Conservation (phyloP, 2,113 vertebrate genomes). For the Henicopernis longicauda region DNA sequence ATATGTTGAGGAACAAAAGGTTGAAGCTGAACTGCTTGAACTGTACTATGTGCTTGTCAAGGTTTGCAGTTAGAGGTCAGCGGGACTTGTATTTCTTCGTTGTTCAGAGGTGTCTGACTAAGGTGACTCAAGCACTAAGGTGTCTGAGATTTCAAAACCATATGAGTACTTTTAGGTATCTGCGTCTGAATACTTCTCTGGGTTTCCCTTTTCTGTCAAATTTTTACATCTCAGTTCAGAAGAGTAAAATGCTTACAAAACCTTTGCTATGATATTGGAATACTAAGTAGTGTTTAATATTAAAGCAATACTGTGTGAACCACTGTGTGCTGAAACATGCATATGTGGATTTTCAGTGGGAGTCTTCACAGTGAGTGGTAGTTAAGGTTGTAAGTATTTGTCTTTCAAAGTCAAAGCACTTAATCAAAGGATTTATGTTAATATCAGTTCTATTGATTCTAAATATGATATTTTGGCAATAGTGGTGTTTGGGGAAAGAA, state of each 20-base stretch:
- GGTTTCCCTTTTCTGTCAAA: background rate
- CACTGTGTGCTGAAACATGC: background rate
- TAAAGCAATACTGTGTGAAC: accelerated
- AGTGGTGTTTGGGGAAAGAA: background rate
- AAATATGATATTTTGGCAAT: background rate
- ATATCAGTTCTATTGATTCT: background rate
- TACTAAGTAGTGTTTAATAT: background rate
- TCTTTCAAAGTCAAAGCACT: background rate
- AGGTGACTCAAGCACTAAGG: background rate
- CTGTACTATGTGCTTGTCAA: background rate
- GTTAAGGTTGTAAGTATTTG: background rate
- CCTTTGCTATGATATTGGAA: background rate
- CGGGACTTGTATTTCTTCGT: background rate
- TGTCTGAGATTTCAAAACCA: background rate
- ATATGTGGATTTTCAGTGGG: background rate
- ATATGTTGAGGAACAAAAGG: accelerated
- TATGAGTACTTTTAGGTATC: background rate
- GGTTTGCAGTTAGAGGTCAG: background rate
- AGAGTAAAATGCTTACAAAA: background rate
- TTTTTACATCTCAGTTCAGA: background rate
- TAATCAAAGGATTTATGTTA: background rate
- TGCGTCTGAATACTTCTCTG: background rate
- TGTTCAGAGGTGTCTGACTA: background rate
- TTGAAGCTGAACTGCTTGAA: background rate
- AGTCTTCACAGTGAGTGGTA: background rate